These are phyloP conservation scores for Lichenostomus cassidix DNA, from an alignment of 2,113 vertebrate genomes.

Conservation along the genomic window DNA sequence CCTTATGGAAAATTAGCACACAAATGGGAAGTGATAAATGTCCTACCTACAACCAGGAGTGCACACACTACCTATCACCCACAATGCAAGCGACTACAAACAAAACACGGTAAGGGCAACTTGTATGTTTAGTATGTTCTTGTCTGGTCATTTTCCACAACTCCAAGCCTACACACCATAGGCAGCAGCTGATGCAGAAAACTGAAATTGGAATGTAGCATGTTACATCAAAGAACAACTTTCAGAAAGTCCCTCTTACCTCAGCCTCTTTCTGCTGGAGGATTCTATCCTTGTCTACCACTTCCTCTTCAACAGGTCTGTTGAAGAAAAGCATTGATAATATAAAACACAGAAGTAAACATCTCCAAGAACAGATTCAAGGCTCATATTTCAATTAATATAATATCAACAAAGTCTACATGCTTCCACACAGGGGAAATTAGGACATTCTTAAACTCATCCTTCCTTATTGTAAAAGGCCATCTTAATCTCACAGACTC, in stretches of 20 bases:
- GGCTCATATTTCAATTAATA: neutral
- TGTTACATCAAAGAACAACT: neutral
- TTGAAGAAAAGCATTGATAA: neutral
- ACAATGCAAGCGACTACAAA: neutral
- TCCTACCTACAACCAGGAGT: neutral
- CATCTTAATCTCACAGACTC: neutral
- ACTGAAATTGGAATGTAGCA: neutral
- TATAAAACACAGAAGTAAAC: neutral
- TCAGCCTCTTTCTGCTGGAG: constrained; percentile 92
- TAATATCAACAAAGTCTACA: neutral
- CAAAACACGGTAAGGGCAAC: neutral
- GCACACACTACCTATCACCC: neutral
- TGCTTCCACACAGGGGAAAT: neutral
- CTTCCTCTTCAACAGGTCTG: constrained; percentile 88
- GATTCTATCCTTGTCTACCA: constrained; percentile 91
- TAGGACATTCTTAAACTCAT: neutral
- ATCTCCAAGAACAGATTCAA: neutral
- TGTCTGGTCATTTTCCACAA: neutral
- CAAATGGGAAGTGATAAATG: neutral
- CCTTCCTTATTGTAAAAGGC: neutral
- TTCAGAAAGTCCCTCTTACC: constrained; percentile 67
- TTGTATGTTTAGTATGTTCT: neutral
- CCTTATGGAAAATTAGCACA: neutral
- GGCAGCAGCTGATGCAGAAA: neutral
- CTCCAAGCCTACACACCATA: neutral